Conservation (phyloP, 2,888 invertebrate species). For the Athripsodes cinereus region DNA sequence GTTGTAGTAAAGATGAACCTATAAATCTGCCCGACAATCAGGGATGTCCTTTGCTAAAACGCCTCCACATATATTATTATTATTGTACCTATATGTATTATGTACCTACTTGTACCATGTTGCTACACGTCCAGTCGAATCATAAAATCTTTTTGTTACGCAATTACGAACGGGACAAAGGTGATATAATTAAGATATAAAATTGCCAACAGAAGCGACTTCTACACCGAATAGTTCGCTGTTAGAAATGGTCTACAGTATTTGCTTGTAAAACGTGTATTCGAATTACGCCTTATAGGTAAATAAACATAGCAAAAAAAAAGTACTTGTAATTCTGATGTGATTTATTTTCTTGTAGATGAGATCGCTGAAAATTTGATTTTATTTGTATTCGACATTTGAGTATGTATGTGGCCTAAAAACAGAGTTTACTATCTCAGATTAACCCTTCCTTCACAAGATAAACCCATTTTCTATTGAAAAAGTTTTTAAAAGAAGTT, state of each 20-base stretch:
- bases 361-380: too few relatives aligned
- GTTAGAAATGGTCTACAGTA: neutral
- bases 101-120: too few relatives aligned
- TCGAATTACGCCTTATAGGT: neutral
- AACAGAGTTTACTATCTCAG: too few relatives aligned
- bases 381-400: too few relatives aligned
- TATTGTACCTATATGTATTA: too few relatives aligned
- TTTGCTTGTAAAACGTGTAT: neutral
- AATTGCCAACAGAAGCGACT: neutral
- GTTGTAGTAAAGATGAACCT: slow-evolving; percentile 2
- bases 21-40: slow-evolving; percentile 26
- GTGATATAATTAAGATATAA: slow-evolving; percentile 8
- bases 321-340: too few relatives aligned
- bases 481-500: too few relatives aligned
- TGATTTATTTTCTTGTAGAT: too few relatives aligned
- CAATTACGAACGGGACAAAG: slow-evolving; percentile 7
- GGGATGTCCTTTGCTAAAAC: neutral
- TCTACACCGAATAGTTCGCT: neutral
- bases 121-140: neutral
- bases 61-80: neutral
- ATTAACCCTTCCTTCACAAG: too few relatives aligned
- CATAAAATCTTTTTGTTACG: slow-evolving; percentile 4
- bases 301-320: too few relatives aligned
- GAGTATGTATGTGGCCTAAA: too few relatives aligned
- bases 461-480: too few relatives aligned